These are phyloP conservation scores for Sandelia bainsii DNA, from an alignment of 2,797 vertebrate genomes.

Conservation along the genomic window DNA sequence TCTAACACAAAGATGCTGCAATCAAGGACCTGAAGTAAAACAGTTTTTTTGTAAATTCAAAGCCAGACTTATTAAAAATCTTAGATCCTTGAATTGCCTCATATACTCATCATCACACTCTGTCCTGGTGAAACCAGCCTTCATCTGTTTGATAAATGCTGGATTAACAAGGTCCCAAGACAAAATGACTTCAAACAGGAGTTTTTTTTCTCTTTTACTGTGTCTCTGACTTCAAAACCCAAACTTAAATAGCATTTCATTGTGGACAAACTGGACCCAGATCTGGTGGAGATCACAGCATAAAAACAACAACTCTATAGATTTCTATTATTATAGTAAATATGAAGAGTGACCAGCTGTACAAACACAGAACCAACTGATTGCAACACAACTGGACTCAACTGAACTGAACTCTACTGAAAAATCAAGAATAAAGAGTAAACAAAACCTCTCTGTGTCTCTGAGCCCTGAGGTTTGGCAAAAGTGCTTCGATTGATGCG, in stretches of 20 bases:
- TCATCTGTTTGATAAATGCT: background rate
- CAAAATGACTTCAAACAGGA: background rate
- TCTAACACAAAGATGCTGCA: no score
- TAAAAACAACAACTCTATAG: slow-evolving; percentile 56
- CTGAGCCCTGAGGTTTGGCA: slow-evolving; percentile 77
- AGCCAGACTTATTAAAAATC: no score
- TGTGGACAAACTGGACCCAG: slow-evolving; percentile 27
- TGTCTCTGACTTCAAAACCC: background rate
- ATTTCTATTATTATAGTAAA: slow-evolving; percentile 62
- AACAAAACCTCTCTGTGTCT: slow-evolving; percentile 73
- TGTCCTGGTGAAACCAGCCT: no score
- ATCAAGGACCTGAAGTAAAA: no score
- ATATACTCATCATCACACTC: no score
- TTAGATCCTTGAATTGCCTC: no score
- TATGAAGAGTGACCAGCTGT: slow-evolving; percentile 66
- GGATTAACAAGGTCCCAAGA: background rate
- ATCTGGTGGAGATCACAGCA: slow-evolving; percentile 50
- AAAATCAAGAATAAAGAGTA: slow-evolving; percentile 63
- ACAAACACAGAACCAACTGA: slow-evolving; percentile 67
- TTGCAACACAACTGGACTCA: slow-evolving; percentile 58
- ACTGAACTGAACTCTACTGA: slow-evolving; percentile 63
- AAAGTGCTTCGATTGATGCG: slow-evolving; percentile 73
- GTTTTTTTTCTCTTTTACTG: background rate
- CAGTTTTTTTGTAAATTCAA: no score
- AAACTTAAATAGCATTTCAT: background rate